Evolutionary conservation across 2,113 vertebrate species (phyloP).

Genomic region (Chionomys nivalis): DNA sequence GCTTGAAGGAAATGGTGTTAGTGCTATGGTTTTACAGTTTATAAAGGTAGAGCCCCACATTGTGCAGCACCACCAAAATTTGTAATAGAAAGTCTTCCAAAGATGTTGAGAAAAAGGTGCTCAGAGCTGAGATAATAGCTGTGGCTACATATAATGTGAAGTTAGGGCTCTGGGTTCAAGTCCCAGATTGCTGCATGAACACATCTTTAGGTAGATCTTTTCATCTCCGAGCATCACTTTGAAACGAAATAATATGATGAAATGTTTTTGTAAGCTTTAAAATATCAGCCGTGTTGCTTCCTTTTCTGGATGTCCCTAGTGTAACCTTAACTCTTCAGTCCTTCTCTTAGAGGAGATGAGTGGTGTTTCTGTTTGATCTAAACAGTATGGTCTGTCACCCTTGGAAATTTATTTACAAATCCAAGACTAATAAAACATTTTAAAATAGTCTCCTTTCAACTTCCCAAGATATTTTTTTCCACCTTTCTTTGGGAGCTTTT

Average conservation of each 20-base stretch:
- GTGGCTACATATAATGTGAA: background rate
- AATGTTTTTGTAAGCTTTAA: constrained; percentile 12
- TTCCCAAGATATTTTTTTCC: background rate
- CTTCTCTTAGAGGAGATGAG: background rate
- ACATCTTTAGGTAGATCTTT: background rate
- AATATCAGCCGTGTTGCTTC: background rate
- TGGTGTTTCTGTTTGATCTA: background rate
- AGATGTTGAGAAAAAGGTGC: background rate
- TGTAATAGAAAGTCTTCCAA: constrained; percentile 3
- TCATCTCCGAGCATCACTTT: background rate
- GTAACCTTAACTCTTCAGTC: background rate
- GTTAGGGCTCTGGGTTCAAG: constrained; percentile 5
- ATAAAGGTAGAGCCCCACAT: background rate
- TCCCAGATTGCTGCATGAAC: background rate
- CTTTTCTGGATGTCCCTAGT: background rate
- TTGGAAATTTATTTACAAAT: constrained; percentile 41
- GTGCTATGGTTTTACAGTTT: background rate
- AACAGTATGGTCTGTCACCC: background rate
- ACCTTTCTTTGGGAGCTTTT: background rate
- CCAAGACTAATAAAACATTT: background rate
- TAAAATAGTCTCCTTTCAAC: constrained; percentile 5
- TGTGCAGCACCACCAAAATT: background rate
- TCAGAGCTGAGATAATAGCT: accelerated
- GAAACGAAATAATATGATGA: background rate
- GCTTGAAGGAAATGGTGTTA: background rate